A percentile compares a stretch with the other conserved stretches of the same genome.
These are phyloP conservation scores for Sternotherus odoratus DNA, from an alignment of 2,797 vertebrate species.

Conservation along the genomic window DNA sequence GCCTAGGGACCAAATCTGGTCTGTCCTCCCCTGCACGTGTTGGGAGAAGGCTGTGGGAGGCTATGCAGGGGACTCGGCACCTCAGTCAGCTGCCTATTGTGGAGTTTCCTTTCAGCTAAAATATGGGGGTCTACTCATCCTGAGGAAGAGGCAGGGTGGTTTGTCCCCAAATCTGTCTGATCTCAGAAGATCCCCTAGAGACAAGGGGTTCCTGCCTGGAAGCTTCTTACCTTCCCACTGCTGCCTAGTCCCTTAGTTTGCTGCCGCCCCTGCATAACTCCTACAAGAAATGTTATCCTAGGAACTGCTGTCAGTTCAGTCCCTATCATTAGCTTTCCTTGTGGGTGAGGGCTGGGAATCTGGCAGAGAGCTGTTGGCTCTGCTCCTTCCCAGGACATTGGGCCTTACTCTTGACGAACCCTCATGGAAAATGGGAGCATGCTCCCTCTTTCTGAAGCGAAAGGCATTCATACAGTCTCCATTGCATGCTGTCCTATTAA, in stretches of 20 bases:
- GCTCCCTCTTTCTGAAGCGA: background rate
- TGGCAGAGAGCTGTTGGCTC: background rate
- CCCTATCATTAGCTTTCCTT: background rate
- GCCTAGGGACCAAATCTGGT: background rate
- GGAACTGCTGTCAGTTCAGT: background rate
- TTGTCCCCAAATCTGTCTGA: background rate
- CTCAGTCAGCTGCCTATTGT: background rate
- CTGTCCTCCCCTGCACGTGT: background rate
- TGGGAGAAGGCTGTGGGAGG: background rate
- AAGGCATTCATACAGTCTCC: background rate
- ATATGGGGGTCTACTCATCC: background rate
- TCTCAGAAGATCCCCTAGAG: background rate
- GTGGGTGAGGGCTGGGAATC: background rate
- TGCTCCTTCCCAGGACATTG: background rate
- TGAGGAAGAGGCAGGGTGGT: fast-evolving
- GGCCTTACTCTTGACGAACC: background rate
- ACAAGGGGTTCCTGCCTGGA: background rate
- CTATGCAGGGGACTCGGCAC: background rate
- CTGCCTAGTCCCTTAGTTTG: background rate
- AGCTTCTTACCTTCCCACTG: background rate
- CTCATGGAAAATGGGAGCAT: background rate
- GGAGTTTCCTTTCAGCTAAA: slow-evolving; percentile 2
- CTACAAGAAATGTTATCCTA: background rate
- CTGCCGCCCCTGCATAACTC: background rate
- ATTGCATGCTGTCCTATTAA: background rate